These are phyloP conservation scores for Hypolimnas misippus DNA, from an alignment of 2,888 invertebrate species.

Conservation along the genomic window DNA sequence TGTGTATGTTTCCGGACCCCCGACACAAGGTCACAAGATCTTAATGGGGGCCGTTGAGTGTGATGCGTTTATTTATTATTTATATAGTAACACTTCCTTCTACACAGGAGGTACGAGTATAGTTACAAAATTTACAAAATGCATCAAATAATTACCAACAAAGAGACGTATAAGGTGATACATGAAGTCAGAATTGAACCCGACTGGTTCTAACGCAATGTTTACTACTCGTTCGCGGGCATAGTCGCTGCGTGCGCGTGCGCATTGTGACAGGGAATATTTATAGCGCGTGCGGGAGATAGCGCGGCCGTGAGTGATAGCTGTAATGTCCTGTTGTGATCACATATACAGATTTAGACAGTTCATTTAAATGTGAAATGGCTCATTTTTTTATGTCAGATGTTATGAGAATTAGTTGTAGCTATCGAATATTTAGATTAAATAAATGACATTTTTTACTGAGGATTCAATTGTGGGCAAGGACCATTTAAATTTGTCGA, in stretches of 20 bases:
- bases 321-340: slow-evolving; percentile 29
- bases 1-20: too few species aligned
- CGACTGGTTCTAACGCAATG: slow-evolving; percentile 6
- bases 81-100: too few species aligned
- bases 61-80: too few species aligned
- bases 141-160: background rate
- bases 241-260: slow-evolving; percentile 22
- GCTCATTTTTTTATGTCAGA: too few species aligned
- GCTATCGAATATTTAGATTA: too few species aligned
- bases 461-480: too few species aligned
- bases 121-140: too few species aligned
- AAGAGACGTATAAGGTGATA: background rate
- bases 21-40: too few species aligned
- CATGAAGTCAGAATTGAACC: background rate
- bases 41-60: too few species aligned
- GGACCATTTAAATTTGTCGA: too few species aligned
- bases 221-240: slow-evolving; percentile 12
- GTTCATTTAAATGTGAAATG: slow-evolving; percentile 1
- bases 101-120: too few species aligned
- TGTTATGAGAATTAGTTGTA: background rate
- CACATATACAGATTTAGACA: slow-evolving; percentile 8
- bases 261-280: slow-evolving; percentile 41
- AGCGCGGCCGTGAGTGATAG: slow-evolving; percentile 43
- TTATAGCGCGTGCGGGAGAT: slow-evolving; percentile 47
- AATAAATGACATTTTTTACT: too few species aligned